These are phyloP conservation scores for Erebia ligea DNA, from an alignment of 2,888 invertebrate species.

Conservation along the genomic window DNA sequence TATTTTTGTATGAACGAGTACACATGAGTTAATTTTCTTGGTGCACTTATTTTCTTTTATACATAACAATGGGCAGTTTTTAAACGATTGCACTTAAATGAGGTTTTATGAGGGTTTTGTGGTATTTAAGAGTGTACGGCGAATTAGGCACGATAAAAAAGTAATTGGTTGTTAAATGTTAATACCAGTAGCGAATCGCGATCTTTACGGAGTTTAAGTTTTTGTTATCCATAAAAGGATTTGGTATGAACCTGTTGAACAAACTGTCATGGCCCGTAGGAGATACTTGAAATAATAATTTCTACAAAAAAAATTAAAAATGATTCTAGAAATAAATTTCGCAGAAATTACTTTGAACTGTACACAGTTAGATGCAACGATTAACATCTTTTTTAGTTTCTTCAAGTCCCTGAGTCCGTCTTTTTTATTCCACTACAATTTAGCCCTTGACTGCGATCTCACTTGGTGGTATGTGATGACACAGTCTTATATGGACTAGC, in stretches of 20 bases:
- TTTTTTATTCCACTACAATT: too few relatives aligned
- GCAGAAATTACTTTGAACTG: too few relatives aligned
- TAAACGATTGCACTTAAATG: slow-evolving; percentile 56
- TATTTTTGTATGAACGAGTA: slow-evolving; percentile 59
- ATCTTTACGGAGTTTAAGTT: neutral
- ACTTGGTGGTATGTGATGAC: too few relatives aligned
- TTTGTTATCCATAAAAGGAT: slow-evolving; percentile 19
- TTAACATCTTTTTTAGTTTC: neutral
- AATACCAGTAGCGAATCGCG: slow-evolving; percentile 23
- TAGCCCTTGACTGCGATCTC: too few relatives aligned
- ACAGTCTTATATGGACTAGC: too few relatives aligned
- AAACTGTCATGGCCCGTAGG: neutral
- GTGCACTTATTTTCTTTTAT: slow-evolving; percentile 66
- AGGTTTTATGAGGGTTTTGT: slow-evolving; percentile 45
- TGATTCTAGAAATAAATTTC: too few relatives aligned
- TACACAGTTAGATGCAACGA: too few relatives aligned
- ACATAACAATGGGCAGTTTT: slow-evolving; percentile 60
- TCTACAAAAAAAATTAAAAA: neutral
- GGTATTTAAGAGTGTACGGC: slow-evolving; percentile 1
- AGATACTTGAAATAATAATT: neutral
- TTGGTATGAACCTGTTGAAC: neutral
- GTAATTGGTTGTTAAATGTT: neutral
- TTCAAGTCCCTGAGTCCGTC: too few relatives aligned
- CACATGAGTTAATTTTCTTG: slow-evolving; percentile 61
- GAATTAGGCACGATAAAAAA: neutral